Base-by-base conservation (phyloP, 2,888 invertebrate species). In the Spatulosminthurus flaviceps region DNA sequence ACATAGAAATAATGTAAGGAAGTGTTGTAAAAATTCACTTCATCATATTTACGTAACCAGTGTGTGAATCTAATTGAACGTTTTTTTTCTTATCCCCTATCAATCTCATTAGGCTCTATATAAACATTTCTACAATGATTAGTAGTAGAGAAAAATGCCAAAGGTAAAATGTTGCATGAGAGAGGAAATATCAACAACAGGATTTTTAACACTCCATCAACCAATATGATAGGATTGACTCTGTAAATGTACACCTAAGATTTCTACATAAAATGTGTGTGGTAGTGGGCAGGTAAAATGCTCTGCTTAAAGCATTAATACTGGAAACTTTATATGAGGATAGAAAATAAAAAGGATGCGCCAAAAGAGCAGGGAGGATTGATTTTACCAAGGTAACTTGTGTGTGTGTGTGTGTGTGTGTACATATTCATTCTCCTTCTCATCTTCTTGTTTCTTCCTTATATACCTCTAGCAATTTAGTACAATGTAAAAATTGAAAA, bases 401-500 rank as follows among this genome's bases (percentile, higher is more conserved):
- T n/a, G n/a, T n/a, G n/a, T n/a, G n/a, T n/a, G n/a, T n/a, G n/a
- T n/a, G n/a, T n/a, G n/a, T n/a, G n/a, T n/a, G n/a, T n/a, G n/a
- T n/a, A n/a, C n/a, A n/a, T n/a, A n/a, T n/a, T n/a, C 51, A 51
- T 51, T 5, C n/a, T 51, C 9, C n/a, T 51, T 74, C 64, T 74
- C 61, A 64, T 24, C 22, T 19, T 72, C 66, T 67, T 41, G 0
- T 7, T 21, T 43, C 21, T 22, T 24, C 41, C 11, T 42, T 21
- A 28, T 34, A 24, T 76, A 67, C 67, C 66, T 66, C 29, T 76
- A 34, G 76, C 67, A 21, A 66, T 43, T n/a, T n/a, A n/a, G n/a
- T n/a, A n/a, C n/a, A n/a, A n/a, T 61, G 7, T 70, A 19, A 51
- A 75, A 75, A 64, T 34, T 64, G 60, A 64, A 75, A 75, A 61